phyloP scores from a whole-genome alignment of 2,113 vertebrate species.

The Jacana jacana region DNA sequence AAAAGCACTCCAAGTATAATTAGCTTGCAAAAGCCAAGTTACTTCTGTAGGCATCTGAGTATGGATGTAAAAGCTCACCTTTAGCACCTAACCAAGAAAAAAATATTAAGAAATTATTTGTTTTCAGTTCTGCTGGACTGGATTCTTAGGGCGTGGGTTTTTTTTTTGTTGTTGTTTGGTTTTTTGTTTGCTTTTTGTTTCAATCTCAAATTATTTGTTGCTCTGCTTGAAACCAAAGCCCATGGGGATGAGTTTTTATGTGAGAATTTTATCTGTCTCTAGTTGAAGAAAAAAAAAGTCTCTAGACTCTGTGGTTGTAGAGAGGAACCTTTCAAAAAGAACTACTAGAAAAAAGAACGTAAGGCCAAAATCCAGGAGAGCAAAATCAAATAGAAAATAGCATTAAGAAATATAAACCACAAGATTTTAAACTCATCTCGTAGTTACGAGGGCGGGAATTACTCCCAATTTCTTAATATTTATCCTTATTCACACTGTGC shows the following conservation, averaged over 20 bases:
- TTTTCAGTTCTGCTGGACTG: not conserved
- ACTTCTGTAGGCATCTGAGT: not conserved
- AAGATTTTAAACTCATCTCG: not conserved
- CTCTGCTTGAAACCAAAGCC: not conserved
- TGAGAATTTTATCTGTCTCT: not conserved
- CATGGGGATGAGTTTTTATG: not conserved
- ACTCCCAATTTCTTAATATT: not conserved
- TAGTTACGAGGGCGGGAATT: not conserved
- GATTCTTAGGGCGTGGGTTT: not conserved
- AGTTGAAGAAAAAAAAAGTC: not conserved
- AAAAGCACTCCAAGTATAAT: not conserved
- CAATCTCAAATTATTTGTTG: not conserved
- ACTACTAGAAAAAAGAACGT: not conserved
- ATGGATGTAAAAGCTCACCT: not conserved
- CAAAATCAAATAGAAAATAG: not conserved
- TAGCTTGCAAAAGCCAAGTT: not conserved
- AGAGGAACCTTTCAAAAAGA: not conserved
- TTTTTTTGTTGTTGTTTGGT: not conserved
- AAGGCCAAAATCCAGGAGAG: not conserved
- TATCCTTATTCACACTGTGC: not conserved
- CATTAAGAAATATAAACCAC: not conserved
- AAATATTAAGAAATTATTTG: not conserved
- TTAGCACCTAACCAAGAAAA: not conserved
- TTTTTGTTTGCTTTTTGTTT: fast-evolving
- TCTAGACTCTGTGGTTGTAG: not conserved